Percentiles rank a stretch among this genome's conserved stretches.
These are phyloP conservation scores for Schizothorax lantsangensis DNA, from an alignment of 2,797 vertebrate genomes.

Conservation along the genomic window DNA sequence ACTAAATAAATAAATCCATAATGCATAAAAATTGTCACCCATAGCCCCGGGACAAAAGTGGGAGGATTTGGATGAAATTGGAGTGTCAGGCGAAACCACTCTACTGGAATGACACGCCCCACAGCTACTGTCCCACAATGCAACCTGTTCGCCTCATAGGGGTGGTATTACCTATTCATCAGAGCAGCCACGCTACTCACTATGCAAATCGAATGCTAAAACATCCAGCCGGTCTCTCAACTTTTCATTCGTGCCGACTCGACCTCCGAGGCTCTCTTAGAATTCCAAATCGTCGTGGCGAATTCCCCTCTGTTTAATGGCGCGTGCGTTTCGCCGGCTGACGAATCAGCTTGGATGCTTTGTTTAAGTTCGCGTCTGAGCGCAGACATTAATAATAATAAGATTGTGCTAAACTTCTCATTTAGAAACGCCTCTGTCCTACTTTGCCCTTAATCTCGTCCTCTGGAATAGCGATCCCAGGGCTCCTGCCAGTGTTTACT, in stretches of 20 bases:
- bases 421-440: slow-evolving; percentile 17
- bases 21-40: slow-evolving; percentile 32
- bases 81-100: slow-evolving; percentile 49
- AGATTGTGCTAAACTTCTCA: slow-evolving; percentile 16
- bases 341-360: slow-evolving; percentile 41
- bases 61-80: slow-evolving; percentile 52
- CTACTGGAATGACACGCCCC: slow-evolving; percentile 53
- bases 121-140: slow-evolving; percentile 42
- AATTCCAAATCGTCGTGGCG: slow-evolving; percentile 23
- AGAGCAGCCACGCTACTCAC: slow-evolving; percentile 47
- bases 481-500: slow-evolving; percentile 47
- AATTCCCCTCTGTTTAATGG: slow-evolving; percentile 42
- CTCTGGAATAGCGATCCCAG: slow-evolving; percentile 21
- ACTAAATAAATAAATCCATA: slow-evolving; percentile 16
- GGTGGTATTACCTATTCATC: slow-evolving; percentile 56
- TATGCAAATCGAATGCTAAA: slow-evolving; percentile 61
- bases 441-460: slow-evolving; percentile 28
- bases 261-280: slow-evolving; percentile 32
- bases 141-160: slow-evolving; percentile 45
- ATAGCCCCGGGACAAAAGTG: slow-evolving; percentile 47
- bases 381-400: slow-evolving; percentile 29
- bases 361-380: slow-evolving; percentile 21
- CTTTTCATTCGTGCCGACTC: slow-evolving; percentile 22
- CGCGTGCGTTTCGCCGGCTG: slow-evolving; percentile 7
- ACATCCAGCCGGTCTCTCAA: slow-evolving; percentile 51